Conservation (phyloP, 2,797 vertebrate species). For the Poeciliopsis gracilis region DNA sequence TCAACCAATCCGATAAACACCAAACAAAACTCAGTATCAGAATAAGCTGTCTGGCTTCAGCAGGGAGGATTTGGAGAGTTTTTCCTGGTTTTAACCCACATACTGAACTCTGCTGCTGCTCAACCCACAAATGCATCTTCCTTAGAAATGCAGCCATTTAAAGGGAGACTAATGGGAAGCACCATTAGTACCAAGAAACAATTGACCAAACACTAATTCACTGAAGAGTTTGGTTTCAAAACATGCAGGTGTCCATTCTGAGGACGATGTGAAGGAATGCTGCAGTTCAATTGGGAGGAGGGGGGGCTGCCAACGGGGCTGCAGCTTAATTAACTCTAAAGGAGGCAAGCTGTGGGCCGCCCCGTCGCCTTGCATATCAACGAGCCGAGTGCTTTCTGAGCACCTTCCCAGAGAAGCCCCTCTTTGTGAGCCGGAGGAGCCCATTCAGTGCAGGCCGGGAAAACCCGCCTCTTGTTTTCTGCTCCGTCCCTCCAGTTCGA, state of each 20-base stretch:
- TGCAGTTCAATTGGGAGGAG: conserved; percentile 41
- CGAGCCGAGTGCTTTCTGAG: conserved; percentile 82
- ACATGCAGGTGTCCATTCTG: conserved; percentile 31
- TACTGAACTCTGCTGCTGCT: not conserved
- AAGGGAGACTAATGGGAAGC: not conserved
- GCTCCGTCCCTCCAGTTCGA: conserved; percentile 43
- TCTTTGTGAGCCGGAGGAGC: conserved; percentile 81
- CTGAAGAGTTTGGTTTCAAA: not conserved
- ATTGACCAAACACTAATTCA: not conserved
- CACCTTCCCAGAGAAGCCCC: conserved; percentile 81
- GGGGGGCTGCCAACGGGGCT: conserved; percentile 71
- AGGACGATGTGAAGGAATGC: conserved; percentile 59
- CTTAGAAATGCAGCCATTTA: not conserved
- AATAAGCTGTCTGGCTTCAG: not conserved
- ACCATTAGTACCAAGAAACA: not conserved
- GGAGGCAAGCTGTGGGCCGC: conserved; percentile 76
- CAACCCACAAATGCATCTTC: conserved; percentile 1
- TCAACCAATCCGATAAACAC: not conserved
- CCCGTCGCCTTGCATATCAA: conserved; percentile 87
- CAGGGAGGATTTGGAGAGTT: not conserved
- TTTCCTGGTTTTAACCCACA: not conserved
- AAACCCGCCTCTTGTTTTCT: conserved; percentile 61
- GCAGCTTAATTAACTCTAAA: conserved; percentile 81
- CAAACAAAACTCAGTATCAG: not conserved
- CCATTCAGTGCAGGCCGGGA: conserved; percentile 64